Evolutionary conservation across 2,797 vertebrate species (phyloP).

Genomic region (Sebastes paucispinis): DNA sequence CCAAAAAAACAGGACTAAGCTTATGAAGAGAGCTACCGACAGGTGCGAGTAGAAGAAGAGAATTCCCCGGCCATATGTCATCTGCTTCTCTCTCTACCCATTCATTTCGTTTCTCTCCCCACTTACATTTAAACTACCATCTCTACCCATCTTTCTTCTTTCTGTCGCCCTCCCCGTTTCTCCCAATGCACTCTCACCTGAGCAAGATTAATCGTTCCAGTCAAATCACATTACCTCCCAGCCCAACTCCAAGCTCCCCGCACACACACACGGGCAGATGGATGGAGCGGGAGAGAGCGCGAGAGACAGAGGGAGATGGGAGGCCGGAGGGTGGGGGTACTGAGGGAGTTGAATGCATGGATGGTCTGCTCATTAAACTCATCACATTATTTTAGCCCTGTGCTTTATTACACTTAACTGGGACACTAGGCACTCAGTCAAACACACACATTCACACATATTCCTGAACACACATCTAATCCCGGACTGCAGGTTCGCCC

Average conservation of each 20-base stretch:
- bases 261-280: not conserved
- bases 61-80: conserved; percentile 34
- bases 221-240: conserved; percentile 81
- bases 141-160: conserved; percentile 58
- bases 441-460: conserved; percentile 45
- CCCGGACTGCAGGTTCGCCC: conserved; percentile 51
- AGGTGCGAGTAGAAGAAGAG: conserved; percentile 6
- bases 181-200: conserved; percentile 74
- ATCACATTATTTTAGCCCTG: conserved; percentile 80
- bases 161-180: conserved; percentile 59
- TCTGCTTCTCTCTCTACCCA: conserved; percentile 11
- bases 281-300: not conserved
- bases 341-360: conserved; percentile 70
- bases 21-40: conserved; percentile 15
- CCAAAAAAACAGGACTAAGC: conserved; percentile 1
- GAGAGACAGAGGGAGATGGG: conserved; percentile 37
- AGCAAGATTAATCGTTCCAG: conserved; percentile 83
- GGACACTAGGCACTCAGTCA: conserved; percentile 69
- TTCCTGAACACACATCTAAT: conserved; percentile 10
- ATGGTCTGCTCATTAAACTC: conserved; percentile 80
- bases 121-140: conserved; percentile 55
- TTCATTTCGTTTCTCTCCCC: conserved; percentile 34
- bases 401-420: conserved; percentile 82
- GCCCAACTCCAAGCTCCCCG: conserved; percentile 50
- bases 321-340: conserved; percentile 23